Percentiles rank a stretch among this genome's conserved stretches.
These are phyloP conservation scores for Aphidius gifuensis DNA, from an alignment of 1,140 invertebrate species.

Conservation along the genomic window DNA sequence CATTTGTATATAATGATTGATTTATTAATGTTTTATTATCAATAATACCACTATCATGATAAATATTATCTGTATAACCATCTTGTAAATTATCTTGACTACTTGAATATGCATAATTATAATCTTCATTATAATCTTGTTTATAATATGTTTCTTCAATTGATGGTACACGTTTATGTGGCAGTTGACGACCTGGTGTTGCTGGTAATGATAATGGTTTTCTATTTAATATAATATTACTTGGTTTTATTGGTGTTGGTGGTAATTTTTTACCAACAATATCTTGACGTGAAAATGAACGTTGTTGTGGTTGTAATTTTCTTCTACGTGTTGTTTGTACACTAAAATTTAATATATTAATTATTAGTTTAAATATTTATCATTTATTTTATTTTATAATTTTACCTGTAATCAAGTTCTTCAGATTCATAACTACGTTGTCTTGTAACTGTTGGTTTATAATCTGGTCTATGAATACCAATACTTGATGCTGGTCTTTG, in stretches of 20 bases:
- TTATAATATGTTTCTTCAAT: slow-evolving; percentile 53
- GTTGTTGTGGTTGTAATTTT: slow-evolving; percentile 41
- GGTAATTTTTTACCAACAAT: slow-evolving; percentile 48
- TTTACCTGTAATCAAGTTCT: slow-evolving; percentile 46
- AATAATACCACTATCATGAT: slow-evolving; percentile 26
- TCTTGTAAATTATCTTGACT: slow-evolving; percentile 60
- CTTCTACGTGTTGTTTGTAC: slow-evolving; percentile 38
- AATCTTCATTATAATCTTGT: slow-evolving; percentile 66
- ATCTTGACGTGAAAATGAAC: slow-evolving; percentile 41
- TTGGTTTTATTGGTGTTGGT: slow-evolving; percentile 51
- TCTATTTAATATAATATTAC: slow-evolving; percentile 39
- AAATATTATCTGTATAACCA: slow-evolving; percentile 40
- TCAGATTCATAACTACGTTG: slow-evolving; percentile 50
- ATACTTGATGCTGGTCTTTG: slow-evolving; percentile 50
- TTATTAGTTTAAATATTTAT: background rate
- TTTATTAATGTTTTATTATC: background rate
- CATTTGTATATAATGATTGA: background rate
- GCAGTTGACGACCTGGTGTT: slow-evolving; percentile 58
- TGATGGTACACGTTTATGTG: slow-evolving; percentile 50
- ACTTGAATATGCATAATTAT: slow-evolving; percentile 66
- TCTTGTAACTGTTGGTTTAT: slow-evolving; percentile 45
- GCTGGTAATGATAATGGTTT: slow-evolving; percentile 55
- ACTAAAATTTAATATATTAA: slow-evolving; percentile 29
- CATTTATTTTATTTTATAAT: background rate
- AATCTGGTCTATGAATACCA: slow-evolving; percentile 45